Evolutionary conservation across 2,888 invertebrate species (phyloP), one percentile per base, ranked within the genome.

Genomic region (Eurois occulta): DNA sequence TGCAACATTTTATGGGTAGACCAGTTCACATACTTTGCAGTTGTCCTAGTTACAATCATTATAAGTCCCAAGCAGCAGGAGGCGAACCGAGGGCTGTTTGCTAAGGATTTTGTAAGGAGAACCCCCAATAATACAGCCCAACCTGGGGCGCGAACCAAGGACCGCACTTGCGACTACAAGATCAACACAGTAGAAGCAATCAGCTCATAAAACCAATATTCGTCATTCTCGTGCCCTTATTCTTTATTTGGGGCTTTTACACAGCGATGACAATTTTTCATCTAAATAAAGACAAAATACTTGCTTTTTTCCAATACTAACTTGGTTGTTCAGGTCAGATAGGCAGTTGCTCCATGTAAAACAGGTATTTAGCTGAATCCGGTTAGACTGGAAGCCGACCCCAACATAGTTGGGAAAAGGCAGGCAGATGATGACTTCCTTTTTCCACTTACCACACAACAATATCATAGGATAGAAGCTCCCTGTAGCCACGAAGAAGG

Each of bases 381-480:
- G 35, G 35, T 35, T 35, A 35, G 35, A 35, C 35, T 35, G 2
- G 35, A 35, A 35, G 35, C 35, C 35, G 35, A 35, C 35, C 35
- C 35, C 35, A 35, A 35, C 35, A 35, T 35, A 35, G 35, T n/a
- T n/a, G n/a, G n/a, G n/a, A n/a, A n/a, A n/a, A n/a, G n/a, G n/a
- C n/a, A n/a, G n/a, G n/a, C n/a, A n/a, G n/a, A n/a, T n/a, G n/a
- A n/a, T n/a, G n/a, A n/a, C n/a, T n/a, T n/a, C n/a, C n/a, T n/a
- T n/a, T 41, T 1, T 11, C 41, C 41, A 41, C 97, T 96, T 94
- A 99, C 99, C 99, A 92, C 98, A 98, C 11, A 99, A 95, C 83
- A 99, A 95, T 84, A 99, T 97, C 97, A 99, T 98, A 0, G 99
- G 99, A 91, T 99, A 99, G 92, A 99, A 99, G 84, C 98, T 98